Evolutionary conservation across 2,888 invertebrate genomes (phyloP).

Genomic region (Dexiosoma caninum): DNA sequence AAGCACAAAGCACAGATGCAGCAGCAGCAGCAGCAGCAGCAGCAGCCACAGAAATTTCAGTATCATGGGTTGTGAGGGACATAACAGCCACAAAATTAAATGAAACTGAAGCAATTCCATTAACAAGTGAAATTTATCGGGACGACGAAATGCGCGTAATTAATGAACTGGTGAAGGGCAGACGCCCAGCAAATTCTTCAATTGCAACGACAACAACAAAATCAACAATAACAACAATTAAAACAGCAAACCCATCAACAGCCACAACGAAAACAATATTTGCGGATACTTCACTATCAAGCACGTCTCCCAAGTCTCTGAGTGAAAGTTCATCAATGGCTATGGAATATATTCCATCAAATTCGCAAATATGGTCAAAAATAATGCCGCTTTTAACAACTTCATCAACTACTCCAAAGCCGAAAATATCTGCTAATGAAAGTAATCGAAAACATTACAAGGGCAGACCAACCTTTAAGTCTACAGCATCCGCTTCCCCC

Average conservation of each 20-base stretch:
- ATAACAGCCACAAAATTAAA: slow-evolving; percentile 18
- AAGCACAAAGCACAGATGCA: background rate
- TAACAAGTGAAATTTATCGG: slow-evolving; percentile 70
- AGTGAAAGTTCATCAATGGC: slow-evolving; percentile 49
- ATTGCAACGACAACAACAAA: slow-evolving; percentile 55
- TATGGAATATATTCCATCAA: slow-evolving; percentile 9
- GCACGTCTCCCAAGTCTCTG: slow-evolving; percentile 2
- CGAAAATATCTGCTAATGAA: slow-evolving; percentile 19
- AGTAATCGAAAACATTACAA: background rate
- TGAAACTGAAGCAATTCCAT: slow-evolving; percentile 35
- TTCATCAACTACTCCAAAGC: slow-evolving; percentile 53
- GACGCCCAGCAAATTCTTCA: slow-evolving; percentile 64
- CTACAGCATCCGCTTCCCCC: slow-evolving; percentile 28
- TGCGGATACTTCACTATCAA: slow-evolving; percentile 12
- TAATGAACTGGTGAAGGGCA: slow-evolving; percentile 74
- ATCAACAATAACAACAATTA: slow-evolving; percentile 30
- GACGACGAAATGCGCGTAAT: slow-evolving; percentile 72
- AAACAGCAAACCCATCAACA: slow-evolving; percentile 18
- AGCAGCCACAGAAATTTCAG: background rate
- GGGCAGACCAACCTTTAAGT: background rate
- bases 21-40: background rate
- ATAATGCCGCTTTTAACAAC: slow-evolving; percentile 66
- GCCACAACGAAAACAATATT: slow-evolving; percentile 39
- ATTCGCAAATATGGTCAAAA: slow-evolving; percentile 67
- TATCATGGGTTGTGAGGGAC: background rate